A percentile compares a stretch with the other conserved stretches of the same genome.
These are phyloP conservation scores for Ambastaia sidthimunki DNA, from an alignment of 2,797 vertebrate species.

Conservation along the genomic window DNA sequence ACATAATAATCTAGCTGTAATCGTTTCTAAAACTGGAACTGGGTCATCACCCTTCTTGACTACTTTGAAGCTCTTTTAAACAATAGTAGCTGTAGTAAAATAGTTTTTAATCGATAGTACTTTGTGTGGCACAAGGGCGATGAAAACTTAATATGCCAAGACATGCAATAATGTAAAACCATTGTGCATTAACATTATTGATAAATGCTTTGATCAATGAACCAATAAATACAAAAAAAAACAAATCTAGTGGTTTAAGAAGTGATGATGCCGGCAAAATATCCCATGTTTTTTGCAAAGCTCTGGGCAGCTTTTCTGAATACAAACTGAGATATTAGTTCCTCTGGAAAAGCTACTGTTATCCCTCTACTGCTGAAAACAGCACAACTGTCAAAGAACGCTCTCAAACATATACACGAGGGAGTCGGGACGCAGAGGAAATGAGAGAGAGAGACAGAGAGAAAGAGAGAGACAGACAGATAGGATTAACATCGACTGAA, in stretches of 20 bases:
- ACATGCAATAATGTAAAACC: constrained; percentile 4
- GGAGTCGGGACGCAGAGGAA: constrained; percentile 32
- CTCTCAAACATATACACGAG: constrained; percentile 29
- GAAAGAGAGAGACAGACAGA: constrained; percentile 24
- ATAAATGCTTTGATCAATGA: constrained; percentile 12
- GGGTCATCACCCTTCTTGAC: not conserved
- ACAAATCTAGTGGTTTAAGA: constrained; percentile 1
- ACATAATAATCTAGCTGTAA: not conserved
- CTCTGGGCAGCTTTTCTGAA: constrained; percentile 36
- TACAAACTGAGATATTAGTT: constrained; percentile 43
- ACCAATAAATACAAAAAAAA: constrained; percentile 6
- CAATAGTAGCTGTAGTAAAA: too few relatives aligned
- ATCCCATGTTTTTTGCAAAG: constrained; percentile 25
- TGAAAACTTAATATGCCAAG: constrained; percentile 61
- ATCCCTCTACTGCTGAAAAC: constrained; percentile 51
- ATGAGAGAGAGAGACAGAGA: constrained; percentile 15
- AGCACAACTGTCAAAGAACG: constrained; percentile 45
- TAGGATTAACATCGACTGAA: constrained; percentile 43
- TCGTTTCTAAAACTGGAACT: not conserved
- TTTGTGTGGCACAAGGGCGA: constrained; percentile 55
- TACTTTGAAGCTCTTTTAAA: constrained; percentile 1
- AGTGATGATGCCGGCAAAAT: constrained; percentile 40
- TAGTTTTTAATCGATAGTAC: not conserved
- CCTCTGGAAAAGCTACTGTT: constrained; percentile 28
- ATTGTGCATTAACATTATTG: not conserved